Conservation (phyloP, 2,888 invertebrate genomes). For the Dastarcus helophoroides region DNA sequence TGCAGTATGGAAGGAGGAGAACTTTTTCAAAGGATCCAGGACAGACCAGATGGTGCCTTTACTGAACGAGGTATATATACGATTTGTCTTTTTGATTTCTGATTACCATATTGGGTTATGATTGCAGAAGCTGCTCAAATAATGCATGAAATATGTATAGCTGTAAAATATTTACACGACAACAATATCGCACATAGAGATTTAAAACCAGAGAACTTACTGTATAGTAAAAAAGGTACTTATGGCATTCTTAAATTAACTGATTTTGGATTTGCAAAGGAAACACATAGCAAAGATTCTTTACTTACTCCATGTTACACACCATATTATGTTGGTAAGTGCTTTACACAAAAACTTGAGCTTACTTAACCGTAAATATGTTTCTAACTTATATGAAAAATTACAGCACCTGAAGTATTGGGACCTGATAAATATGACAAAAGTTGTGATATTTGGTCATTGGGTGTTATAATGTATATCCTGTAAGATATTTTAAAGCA, state of each 20-base stretch:
- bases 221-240: constrained; percentile 68
- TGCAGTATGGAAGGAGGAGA: constrained; percentile 94
- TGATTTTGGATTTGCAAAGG: constrained; percentile 99
- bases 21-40: constrained; percentile 93
- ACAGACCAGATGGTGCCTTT: constrained; percentile 87
- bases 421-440: constrained; percentile 98
- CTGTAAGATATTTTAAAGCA: too few species aligned
- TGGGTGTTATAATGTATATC: constrained; percentile 99
- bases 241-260: constrained; percentile 87
- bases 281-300: constrained; percentile 73
- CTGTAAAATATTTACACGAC: constrained; percentile 87
- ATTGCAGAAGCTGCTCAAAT: constrained; percentile 78
- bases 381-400: too few species aligned
- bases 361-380: neutral
- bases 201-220: constrained; percentile 93
- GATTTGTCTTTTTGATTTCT: constrained; percentile 3
- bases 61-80: constrained; percentile 69
- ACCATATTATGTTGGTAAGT: constrained; percentile 89
- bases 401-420: constrained; percentile 62
- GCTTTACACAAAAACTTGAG: neutral
- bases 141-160: constrained; percentile 92
- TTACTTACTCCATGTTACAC: constrained; percentile 98
- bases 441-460: constrained; percentile 98
- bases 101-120: constrained; percentile 11
- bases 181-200: constrained; percentile 95